Conservation (phyloP, 2,888 invertebrate genomes). For the Aleiodes testaceus region DNA sequence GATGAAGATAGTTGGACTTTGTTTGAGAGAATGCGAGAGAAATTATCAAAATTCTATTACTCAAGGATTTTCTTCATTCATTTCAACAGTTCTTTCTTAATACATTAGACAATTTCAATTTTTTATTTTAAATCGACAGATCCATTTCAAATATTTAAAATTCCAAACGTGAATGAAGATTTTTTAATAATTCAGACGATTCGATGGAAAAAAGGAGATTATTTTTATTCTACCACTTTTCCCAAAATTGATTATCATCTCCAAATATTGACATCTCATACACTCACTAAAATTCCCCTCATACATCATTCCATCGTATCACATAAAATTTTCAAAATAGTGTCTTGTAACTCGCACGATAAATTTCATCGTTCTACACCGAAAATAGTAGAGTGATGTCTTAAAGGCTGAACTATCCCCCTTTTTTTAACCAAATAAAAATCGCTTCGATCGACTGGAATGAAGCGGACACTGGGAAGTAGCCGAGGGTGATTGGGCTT, state of each 20-base stretch:
- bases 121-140: no score
- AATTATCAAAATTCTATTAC: no score
- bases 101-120: no score
- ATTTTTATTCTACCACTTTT: not conserved
- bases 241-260: not conserved
- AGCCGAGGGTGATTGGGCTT: slow-evolving; percentile 22
- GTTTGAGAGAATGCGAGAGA: no score
- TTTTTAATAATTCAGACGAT: not conserved
- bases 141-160: no score
- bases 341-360: not conserved
- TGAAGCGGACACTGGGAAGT: slow-evolving; percentile 32
- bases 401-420: slow-evolving; percentile 12
- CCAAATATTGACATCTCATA: not conserved
- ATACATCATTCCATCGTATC: not conserved
- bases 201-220: not conserved
- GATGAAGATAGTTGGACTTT: no score
- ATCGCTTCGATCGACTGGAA: slow-evolving; percentile 37
- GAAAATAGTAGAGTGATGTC: slow-evolving; percentile 28
- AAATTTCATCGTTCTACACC: slow-evolving; percentile 14
- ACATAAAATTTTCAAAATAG: slow-evolving; percentile 19
- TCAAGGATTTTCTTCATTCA: no score
- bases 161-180: no score
- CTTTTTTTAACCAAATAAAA: slow-evolving; percentile 23
- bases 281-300: not conserved
- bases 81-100: no score